Evolutionary conservation across 2,113 vertebrate species (phyloP), one percentile per base, ranked within the genome.

Genomic region (Rhinichthys klamathensis): DNA sequence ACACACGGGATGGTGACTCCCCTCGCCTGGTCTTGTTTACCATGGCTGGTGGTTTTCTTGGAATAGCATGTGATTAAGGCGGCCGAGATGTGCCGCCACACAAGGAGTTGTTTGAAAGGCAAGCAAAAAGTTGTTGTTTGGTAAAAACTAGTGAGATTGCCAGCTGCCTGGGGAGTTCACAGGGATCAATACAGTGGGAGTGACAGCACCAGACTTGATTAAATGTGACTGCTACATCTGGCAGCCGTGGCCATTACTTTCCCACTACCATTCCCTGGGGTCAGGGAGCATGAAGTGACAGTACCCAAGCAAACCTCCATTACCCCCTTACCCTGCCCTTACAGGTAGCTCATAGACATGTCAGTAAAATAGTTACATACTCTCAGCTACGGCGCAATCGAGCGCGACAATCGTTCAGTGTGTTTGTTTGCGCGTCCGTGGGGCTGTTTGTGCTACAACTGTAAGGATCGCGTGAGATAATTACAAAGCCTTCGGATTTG

Each of bases 221-320:
- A 94, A 95, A 95, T 95, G 93, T 95, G 94, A 96, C 93, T 91
- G 92, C 93, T 94, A 94, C 94, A 95, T 95, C 93, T 94, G 92
- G 93, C 93, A 94, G 92, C 89, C 90, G 84, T 58, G 84, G 91
- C 93, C 93, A 94, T 94, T 95, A 93, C 93, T 93, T 93, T 94
- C 92, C 92, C 93, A 94, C 92, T 90, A 88, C 61, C 83, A 88
- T 92, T 93, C 92, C 94, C 63, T 25, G 89, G 87, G 92, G 93
- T 92, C 92, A 92, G 91, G 88, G 93, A 92, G 92, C 93, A 93
- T 89, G 90, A 94, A 94, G 94, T 93, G 93, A 95, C 93, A 94
- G 92, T 91, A 89, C 90, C 91, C 91, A 92, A 93, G 90, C 93
- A 92, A 91, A 83, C 88, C 90, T 93, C 93, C 93, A 95, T 95